A percentile compares a stretch with the other conserved stretches of the same genome.
Evolutionary conservation across 2,113 vertebrate genomes (phyloP).

Genomic region (Cryptoleucopteryx plumbea): DNA sequence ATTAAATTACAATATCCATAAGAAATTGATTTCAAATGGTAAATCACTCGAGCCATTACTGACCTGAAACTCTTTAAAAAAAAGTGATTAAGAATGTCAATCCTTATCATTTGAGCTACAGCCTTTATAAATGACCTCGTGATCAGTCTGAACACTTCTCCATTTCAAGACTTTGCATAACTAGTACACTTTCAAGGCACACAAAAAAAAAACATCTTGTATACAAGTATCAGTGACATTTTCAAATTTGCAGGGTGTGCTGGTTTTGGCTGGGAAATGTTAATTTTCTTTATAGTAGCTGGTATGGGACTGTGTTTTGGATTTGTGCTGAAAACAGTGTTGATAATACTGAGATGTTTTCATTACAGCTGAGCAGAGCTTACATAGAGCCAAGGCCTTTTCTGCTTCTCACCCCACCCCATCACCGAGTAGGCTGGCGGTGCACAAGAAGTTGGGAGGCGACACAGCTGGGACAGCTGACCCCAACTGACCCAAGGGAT

Average conservation of each 20-base stretch:
- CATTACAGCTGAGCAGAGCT: no score
- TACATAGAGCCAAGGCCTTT: no score
- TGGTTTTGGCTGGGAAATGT: no score
- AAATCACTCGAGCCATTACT: neutral
- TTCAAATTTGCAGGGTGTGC: neutral
- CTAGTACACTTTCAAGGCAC: neutral
- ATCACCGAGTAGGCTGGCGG: no score
- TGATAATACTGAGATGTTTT: no score
- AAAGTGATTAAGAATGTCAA: neutral
- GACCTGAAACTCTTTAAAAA: neutral
- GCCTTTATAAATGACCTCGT: neutral
- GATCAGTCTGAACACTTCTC: neutral
- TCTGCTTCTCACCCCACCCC: no score
- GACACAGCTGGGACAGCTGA: no score
- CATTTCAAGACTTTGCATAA: neutral
- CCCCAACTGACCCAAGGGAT: no score
- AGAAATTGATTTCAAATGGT: neutral
- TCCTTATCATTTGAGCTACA: neutral
- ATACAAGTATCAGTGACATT: neutral
- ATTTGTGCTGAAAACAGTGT: no score
- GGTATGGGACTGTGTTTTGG: no score
- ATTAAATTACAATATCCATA: neutral
- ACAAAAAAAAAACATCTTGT: neutral
- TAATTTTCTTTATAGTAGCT: no score
- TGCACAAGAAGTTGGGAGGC: no score